These are phyloP conservation scores for Eurosta solidaginis DNA, from an alignment of 1,140 invertebrate genomes.

Conservation along the genomic window DNA sequence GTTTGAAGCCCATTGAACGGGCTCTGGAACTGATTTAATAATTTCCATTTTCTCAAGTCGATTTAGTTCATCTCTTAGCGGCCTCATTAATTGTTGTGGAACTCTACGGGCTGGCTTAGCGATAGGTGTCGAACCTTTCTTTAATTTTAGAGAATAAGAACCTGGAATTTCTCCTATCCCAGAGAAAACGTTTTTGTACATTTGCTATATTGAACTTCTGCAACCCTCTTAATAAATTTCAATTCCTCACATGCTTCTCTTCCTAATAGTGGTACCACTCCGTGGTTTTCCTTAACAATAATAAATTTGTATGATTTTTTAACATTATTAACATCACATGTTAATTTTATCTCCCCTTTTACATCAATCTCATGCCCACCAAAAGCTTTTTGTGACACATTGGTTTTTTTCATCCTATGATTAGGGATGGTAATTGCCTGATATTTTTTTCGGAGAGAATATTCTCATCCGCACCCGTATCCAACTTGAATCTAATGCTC, in stretches of 20 bases:
- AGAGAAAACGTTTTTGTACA: not conserved
- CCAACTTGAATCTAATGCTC: not conserved
- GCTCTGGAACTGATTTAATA: constrained; percentile 47
- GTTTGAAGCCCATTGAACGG: constrained; percentile 36
- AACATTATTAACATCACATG: not conserved
- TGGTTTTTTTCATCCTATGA: not conserved
- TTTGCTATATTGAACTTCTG: not conserved
- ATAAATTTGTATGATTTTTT: not conserved
- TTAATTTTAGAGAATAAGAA: no score
- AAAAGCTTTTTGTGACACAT: not conserved
- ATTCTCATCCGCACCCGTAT: not conserved
- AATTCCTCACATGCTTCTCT: not conserved
- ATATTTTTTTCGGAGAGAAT: not conserved
- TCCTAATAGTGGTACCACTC: not conserved
- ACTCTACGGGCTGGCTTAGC: no score
- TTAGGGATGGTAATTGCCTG: not conserved
- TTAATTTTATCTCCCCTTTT: not conserved
- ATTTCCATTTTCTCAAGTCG: not conserved
- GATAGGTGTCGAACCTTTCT: no score
- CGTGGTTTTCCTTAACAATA: not conserved
- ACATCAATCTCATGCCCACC: not conserved
- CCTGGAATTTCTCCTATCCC: not conserved
- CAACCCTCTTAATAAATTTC: not conserved
- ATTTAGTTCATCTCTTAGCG: no score
- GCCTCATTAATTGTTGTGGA: no score